A percentile compares a stretch with the other conserved stretches of the same genome.
phyloP scores from a whole-genome alignment of 2,113 vertebrate species.

The Vireo altiloquus region DNA sequence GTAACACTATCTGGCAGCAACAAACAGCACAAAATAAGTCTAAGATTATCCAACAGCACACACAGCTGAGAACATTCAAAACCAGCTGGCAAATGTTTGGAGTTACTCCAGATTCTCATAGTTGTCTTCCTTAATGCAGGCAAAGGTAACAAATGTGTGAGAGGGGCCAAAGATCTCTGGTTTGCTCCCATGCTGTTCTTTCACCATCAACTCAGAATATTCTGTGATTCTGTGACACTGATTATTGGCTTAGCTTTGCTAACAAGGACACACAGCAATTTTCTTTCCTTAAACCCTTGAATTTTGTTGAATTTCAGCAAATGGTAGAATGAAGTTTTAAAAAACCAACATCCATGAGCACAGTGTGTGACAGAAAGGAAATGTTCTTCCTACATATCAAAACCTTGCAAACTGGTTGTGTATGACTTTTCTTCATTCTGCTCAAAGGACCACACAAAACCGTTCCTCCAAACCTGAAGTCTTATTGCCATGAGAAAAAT shows the following conservation, averaged over 20 bases:
- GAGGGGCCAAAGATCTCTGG: background rate
- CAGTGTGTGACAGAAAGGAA: background rate
- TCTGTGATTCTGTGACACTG: background rate
- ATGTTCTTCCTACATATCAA: background rate
- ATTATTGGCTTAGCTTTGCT: background rate
- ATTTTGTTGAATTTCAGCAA: background rate
- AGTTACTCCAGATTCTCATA: conserved; percentile 36
- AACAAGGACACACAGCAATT: background rate
- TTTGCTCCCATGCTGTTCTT: background rate
- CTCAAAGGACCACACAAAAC: background rate
- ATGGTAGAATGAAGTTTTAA: background rate
- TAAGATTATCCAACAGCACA: conserved; percentile 55
- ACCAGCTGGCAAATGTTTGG: conserved; percentile 59
- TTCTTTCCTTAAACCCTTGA: background rate
- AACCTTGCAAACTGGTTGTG: background rate
- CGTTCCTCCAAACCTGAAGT: background rate
- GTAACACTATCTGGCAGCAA: conserved; percentile 61
- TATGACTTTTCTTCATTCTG: background rate
- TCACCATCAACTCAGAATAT: background rate
- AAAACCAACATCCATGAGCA: background rate
- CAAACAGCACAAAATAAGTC: conserved; percentile 47
- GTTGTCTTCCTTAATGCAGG: conserved; percentile 4
- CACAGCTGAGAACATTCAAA: conserved; percentile 64
- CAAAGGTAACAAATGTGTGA: conserved; percentile 3
- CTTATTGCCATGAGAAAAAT: background rate